These are phyloP conservation scores for Harmothoe impar DNA, from an alignment of 2,888 invertebrate genomes.

Conservation along the genomic window DNA sequence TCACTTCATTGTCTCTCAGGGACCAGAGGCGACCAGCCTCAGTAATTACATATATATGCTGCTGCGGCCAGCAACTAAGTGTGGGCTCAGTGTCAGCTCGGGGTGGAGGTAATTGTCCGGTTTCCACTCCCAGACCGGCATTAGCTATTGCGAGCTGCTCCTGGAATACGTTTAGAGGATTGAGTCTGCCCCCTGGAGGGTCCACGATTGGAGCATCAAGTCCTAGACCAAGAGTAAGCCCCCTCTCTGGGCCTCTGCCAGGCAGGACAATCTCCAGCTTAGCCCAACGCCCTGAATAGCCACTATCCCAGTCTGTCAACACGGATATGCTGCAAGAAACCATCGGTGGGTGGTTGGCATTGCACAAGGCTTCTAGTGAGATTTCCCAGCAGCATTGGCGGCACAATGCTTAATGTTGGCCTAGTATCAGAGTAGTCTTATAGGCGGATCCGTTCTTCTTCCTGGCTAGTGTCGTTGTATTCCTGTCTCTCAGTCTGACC, in stretches of 20 bases:
- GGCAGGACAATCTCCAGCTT: background rate
- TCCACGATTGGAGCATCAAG: background rate
- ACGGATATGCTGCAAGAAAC: too few species aligned
- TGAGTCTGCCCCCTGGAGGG: background rate
- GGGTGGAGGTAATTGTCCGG: background rate
- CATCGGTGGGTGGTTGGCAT: too few species aligned
- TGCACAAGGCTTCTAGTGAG: too few species aligned
- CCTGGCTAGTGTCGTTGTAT: too few species aligned
- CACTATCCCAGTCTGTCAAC: too few species aligned
- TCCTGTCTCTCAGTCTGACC: too few species aligned
- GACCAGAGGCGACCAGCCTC: background rate
- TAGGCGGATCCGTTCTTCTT: too few species aligned
- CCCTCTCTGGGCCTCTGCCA: background rate
- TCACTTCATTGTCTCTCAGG: slow-evolving; percentile 6
- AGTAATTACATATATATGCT: background rate
- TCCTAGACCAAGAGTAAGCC: background rate
- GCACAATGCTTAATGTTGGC: too few species aligned
- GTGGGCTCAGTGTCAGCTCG: background rate
- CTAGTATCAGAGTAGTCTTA: too few species aligned
- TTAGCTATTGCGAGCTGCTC: background rate
- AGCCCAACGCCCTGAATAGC: background rate
- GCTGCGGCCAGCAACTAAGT: background rate
- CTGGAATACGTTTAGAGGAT: slow-evolving; percentile 3
- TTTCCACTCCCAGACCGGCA: background rate
- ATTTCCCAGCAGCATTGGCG: too few species aligned